phyloP scores from a whole-genome alignment of 2,797 vertebrate species.

The Parauchenoglanis ngamensis region DNA sequence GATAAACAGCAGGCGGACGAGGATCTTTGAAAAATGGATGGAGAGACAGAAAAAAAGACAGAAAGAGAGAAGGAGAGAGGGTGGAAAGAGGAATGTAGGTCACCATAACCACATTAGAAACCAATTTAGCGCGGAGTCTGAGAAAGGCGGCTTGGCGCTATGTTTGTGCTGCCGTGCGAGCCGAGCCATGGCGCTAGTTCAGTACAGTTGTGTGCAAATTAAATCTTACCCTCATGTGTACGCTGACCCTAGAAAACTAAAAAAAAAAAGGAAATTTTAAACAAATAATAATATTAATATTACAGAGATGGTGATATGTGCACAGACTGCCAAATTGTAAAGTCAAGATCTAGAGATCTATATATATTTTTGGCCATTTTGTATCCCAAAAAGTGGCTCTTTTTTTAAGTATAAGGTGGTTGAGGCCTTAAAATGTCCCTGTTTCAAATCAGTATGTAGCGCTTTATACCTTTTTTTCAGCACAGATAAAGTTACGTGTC shows the following conservation, averaged over 20 bases:
- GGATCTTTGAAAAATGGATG: background rate
- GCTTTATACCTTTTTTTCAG: background rate
- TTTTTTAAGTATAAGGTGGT: background rate
- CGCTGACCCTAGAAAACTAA: background rate
- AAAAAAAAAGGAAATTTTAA: background rate
- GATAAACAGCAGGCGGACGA: background rate
- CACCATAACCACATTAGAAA: constrained; percentile 74
- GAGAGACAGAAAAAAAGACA: constrained; percentile 45
- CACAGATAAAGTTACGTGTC: background rate
- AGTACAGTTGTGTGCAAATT: constrained; percentile 4
- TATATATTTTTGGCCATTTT: background rate
- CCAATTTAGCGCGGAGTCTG: constrained; percentile 65
- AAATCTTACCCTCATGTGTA: background rate
- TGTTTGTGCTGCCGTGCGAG: constrained; percentile 14
- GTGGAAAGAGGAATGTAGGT: constrained; percentile 72
- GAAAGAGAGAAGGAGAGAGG: constrained; percentile 52
- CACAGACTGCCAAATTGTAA: background rate
- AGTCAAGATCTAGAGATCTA: background rate
- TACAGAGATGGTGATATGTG: background rate
- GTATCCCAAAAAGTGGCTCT: background rate
- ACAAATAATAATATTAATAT: background rate
- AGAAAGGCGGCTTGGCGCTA: constrained; percentile 59
- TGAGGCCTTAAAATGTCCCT: background rate
- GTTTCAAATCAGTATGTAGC: background rate
- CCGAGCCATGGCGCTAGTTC: constrained; percentile 3